Evolutionary conservation across 2,113 vertebrate species (phyloP).

Genomic region (Nansenia antarctica): DNA sequence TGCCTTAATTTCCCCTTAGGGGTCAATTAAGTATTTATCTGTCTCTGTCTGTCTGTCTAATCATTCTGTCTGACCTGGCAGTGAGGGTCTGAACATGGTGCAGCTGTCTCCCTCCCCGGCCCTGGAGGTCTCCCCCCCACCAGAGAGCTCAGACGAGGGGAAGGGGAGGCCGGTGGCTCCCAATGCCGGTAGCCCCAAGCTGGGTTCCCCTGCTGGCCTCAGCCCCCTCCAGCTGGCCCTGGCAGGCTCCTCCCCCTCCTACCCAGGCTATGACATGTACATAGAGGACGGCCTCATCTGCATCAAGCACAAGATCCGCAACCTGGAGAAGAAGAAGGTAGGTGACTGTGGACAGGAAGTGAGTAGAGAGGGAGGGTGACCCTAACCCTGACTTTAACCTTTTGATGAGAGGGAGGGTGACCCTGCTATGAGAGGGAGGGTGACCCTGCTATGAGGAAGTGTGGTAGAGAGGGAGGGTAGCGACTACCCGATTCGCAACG

Average conservation of each 20-base stretch:
- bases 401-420: too few relatives aligned
- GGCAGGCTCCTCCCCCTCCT: constrained; percentile 69
- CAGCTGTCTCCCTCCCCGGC: constrained; percentile 80
- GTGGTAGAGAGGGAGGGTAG: too few relatives aligned
- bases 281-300: constrained; percentile 95
- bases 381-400: not conserved
- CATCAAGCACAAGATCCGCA: constrained; percentile 95
- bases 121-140: constrained; percentile 64
- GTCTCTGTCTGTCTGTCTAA: too few relatives aligned
- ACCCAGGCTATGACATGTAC: constrained; percentile 90
- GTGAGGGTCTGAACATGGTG: constrained; percentile 79
- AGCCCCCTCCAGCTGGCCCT: constrained; percentile 75
- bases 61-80: not conserved
- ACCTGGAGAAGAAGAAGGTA: constrained; percentile 98
- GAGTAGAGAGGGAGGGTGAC: not conserved
- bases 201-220: constrained; percentile 45
- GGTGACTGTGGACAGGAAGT: not conserved
- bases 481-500: too few relatives aligned
- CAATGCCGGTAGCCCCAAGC: not conserved
- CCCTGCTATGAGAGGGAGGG: too few relatives aligned
- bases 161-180: constrained; percentile 58
- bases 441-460: too few relatives aligned
- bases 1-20: too few relatives aligned
- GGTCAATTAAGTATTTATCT: too few relatives aligned
- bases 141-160: constrained; percentile 62